Percentiles rank a stretch among this genome's conserved stretches.
Conservation (phyloP, 2,797 vertebrate genomes). For the Helicolenus hilgendorfi region DNA sequence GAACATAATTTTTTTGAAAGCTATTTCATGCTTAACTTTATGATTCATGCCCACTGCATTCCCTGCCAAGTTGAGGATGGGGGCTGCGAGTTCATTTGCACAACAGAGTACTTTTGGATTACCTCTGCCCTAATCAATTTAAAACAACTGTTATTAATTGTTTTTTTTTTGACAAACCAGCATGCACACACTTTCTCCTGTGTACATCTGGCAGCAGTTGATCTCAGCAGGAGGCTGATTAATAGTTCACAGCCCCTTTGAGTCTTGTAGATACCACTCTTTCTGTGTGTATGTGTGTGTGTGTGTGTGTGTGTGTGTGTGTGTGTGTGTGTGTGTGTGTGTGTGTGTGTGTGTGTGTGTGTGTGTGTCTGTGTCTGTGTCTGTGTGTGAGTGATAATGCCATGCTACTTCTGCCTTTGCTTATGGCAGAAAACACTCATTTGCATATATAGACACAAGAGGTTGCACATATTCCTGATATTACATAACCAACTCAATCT, state of each 20-base stretch:
- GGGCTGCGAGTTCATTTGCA: not conserved
- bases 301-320: too few species aligned
- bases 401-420: too few species aligned
- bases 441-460: not conserved
- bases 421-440: not conserved
- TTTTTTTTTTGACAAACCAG: not conserved
- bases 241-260: not conserved
- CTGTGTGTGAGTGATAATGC: too few species aligned
- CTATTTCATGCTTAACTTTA: not conserved
- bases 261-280: not conserved
- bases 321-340: too few species aligned
- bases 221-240: conserved; percentile 39
- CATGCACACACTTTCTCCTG: not conserved
- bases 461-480: not conserved
- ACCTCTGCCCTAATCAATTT: not conserved
- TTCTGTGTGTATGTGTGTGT: too few species aligned
- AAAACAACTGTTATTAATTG: not conserved
- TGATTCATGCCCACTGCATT: not conserved
- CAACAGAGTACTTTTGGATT: not conserved
- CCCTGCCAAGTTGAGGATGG: not conserved
- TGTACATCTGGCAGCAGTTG: not conserved
- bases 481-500: not conserved
- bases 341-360: too few species aligned
- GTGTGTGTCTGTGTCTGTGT: too few species aligned
- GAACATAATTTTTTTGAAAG: not conserved